Conservation (phyloP, 2,113 vertebrate species). For the Pagrus major region DNA sequence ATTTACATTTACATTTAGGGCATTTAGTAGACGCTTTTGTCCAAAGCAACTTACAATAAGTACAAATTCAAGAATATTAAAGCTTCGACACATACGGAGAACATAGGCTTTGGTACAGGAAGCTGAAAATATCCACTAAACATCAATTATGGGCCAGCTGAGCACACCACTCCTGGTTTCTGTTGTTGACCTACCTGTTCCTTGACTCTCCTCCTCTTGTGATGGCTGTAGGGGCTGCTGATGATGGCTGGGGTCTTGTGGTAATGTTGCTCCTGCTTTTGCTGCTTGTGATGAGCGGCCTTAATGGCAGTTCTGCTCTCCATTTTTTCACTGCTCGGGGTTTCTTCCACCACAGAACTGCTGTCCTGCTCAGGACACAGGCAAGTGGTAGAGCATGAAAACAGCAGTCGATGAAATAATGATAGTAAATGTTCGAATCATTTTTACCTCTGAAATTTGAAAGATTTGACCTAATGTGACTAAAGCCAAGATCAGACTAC, state of each 20-base stretch:
- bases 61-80: too few relatives aligned
- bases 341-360: conserved; percentile 81
- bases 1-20: too few relatives aligned
- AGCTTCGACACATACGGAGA: too few relatives aligned
- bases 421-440: background rate
- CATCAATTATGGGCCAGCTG: background rate
- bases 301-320: conserved; percentile 69
- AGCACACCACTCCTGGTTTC: too few relatives aligned
- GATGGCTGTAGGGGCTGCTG: conserved; percentile 79
- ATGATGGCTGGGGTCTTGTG: conserved; percentile 57
- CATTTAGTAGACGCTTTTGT: too few relatives aligned
- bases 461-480: background rate
- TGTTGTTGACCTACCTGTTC: conserved; percentile 53
- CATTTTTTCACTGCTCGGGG: conserved; percentile 83
- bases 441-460: background rate
- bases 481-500: too few relatives aligned
- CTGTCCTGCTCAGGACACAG: conserved; percentile 78
- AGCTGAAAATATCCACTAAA: too few relatives aligned
- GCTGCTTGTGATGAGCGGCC: conserved; percentile 34
- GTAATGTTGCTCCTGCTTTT: background rate
- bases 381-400: background rate
- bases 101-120: too few relatives aligned
- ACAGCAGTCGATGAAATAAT: background rate
- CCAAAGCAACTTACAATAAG: too few relatives aligned
- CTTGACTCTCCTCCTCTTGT: conserved; percentile 79